phyloP scores from a whole-genome alignment of 2,113 vertebrate species.

The western clawed frog (Xenopus tropicalis) region DNA sequence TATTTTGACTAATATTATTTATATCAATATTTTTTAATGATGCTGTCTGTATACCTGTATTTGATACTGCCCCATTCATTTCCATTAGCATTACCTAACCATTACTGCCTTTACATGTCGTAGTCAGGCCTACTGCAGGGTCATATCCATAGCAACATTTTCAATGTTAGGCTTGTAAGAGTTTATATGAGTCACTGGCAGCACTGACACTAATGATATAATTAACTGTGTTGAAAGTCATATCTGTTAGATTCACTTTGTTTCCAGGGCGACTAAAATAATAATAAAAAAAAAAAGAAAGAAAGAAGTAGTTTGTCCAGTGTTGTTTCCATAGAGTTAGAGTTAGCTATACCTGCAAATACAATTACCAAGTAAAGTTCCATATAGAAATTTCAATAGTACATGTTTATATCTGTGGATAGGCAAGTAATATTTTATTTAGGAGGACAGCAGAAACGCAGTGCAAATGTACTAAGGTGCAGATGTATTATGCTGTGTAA shows the following conservation, averaged over 20 bases:
- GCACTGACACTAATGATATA: constrained; percentile 52
- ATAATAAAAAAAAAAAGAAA: constrained; percentile 22
- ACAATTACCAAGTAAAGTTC: neutral
- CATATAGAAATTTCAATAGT: neutral
- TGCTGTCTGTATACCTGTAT: neutral
- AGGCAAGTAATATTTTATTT: no score
- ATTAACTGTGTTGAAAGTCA: constrained; percentile 56
- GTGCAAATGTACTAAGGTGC: no score
- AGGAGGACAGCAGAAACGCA: neutral
- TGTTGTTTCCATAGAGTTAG: constrained; percentile 17
- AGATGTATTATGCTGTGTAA: no score
- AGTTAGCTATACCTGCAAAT: accelerated
- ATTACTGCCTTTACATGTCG: accelerated
- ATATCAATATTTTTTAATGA: no score
- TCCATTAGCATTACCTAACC: neutral
- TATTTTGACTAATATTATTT: no score
- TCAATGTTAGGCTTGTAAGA: neutral
- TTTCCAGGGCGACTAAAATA: constrained; percentile 56
- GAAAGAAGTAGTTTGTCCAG: constrained; percentile 23
- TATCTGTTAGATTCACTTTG: constrained; percentile 51
- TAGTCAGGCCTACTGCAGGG: accelerated
- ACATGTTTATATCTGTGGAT: neutral
- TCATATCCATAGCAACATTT: constrained; percentile 40
- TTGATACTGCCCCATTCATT: neutral
- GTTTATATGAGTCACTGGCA: constrained; percentile 30